Percentiles rank a stretch among this genome's conserved stretches.
phyloP scores from a whole-genome alignment of 2,888 invertebrate genomes.

The Meghimatium bilineatum region DNA sequence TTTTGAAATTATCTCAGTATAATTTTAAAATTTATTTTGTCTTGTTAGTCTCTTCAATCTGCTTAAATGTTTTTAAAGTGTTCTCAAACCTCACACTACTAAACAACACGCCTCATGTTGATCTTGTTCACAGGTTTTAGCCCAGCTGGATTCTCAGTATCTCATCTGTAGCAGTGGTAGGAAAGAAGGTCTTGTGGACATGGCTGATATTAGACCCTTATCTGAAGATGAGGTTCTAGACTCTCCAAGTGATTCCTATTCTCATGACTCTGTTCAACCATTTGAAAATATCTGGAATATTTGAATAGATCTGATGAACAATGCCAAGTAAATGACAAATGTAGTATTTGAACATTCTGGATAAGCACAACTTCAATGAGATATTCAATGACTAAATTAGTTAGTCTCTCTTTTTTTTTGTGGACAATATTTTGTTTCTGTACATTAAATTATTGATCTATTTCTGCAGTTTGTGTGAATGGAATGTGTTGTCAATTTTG shows the following conservation, averaged over 20 bases:
- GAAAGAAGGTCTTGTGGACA: slow-evolving; percentile 57
- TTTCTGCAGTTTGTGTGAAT: too few species aligned
- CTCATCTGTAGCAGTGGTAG: slow-evolving; percentile 61
- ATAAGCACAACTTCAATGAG: not conserved
- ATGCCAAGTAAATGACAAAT: not conserved
- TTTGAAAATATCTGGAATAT: not conserved
- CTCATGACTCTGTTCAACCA: not conserved
- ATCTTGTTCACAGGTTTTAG: slow-evolving; percentile 54
- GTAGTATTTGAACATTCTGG: not conserved
- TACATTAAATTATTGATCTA: too few species aligned
- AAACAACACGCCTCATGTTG: not conserved
- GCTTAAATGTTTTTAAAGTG: too few species aligned
- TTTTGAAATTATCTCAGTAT: too few species aligned
- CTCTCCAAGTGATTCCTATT: slow-evolving; percentile 28
- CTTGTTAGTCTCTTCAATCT: too few species aligned
- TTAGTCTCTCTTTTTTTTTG: too few species aligned
- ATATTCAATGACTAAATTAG: too few species aligned
- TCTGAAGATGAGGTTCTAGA: slow-evolving; percentile 56
- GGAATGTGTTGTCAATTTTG: too few species aligned
- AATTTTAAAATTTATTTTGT: too few species aligned
- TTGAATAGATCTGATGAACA: not conserved
- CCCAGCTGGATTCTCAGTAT: slow-evolving; percentile 60
- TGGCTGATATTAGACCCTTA: slow-evolving; percentile 55
- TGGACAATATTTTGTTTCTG: too few species aligned
- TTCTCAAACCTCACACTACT: not conserved